Evolutionary conservation across 2,113 vertebrate genomes (phyloP).

Genomic region (Columba livia): DNA sequence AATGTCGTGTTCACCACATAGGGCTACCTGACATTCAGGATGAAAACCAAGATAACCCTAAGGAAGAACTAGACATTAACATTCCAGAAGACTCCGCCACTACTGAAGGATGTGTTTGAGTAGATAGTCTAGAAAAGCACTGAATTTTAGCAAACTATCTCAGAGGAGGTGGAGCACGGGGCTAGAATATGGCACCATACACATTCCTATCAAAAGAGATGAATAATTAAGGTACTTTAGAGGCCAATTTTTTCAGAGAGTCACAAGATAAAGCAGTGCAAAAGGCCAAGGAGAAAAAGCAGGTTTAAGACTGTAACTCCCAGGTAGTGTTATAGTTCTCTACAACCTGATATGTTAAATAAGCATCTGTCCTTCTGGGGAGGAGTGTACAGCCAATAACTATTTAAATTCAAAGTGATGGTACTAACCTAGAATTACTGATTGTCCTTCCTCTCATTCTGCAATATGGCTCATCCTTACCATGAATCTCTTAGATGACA

Average conservation of each 20-base stretch:
- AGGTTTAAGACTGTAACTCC: neutral
- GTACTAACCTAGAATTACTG: neutral
- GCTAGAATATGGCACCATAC: neutral
- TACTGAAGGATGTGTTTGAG: neutral
- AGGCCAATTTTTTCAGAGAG: neutral
- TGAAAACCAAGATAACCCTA: slow-evolving; percentile 26
- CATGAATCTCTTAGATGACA: neutral
- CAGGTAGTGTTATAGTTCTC: neutral
- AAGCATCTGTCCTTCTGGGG: neutral
- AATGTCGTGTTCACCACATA: neutral
- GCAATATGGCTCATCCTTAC: neutral
- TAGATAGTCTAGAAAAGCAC: neutral
- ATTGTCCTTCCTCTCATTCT: neutral
- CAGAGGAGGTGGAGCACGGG: neutral
- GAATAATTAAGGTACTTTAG: neutral
- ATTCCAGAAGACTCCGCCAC: neutral
- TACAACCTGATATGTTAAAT: neutral
- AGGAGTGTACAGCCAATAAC: neutral
- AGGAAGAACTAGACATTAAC: slow-evolving; percentile 14
- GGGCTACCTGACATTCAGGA: neutral
- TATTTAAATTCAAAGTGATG: neutral
- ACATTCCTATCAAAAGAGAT: neutral
- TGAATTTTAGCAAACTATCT: neutral
- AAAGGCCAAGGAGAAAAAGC: neutral
- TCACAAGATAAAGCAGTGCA: neutral